phyloP scores from a whole-genome alignment of 2,888 invertebrate genomes.

The Limnephilus marmoratus region DNA sequence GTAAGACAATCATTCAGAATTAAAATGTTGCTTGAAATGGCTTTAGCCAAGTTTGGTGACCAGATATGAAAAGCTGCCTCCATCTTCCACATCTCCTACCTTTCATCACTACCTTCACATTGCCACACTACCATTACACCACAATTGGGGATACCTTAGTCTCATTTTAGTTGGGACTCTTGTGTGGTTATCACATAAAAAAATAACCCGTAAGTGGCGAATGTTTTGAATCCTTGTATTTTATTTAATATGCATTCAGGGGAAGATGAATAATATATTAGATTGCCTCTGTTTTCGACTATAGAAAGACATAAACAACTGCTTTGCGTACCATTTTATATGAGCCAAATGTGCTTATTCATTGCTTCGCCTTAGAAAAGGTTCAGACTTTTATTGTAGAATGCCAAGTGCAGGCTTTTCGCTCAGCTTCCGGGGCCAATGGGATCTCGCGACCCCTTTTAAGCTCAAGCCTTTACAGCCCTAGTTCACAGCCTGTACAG shows the following conservation, averaged over 20 bases:
- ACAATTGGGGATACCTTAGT: no score
- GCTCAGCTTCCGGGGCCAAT: slow-evolving; percentile 23
- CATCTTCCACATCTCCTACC: no score
- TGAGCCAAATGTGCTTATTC: slow-evolving; percentile 27
- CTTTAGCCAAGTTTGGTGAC: no score
- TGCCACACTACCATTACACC: no score
- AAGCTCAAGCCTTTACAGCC: slow-evolving; percentile 51
- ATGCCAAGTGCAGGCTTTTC: slow-evolving; percentile 45
- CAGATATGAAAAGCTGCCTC: no score
- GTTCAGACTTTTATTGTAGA: slow-evolving; percentile 47
- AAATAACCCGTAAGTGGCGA: no score
- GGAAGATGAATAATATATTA: neutral
- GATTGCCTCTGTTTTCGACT: neutral
- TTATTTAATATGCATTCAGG: neutral
- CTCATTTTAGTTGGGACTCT: no score
- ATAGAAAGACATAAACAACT: neutral
- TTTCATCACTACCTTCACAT: no score
- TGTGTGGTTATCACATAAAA: no score
- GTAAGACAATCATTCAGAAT: no score
- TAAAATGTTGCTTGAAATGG: no score
- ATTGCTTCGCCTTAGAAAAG: slow-evolving; percentile 10
- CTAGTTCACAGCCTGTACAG: neutral
- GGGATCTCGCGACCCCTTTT: slow-evolving; percentile 56
- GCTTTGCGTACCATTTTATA: neutral
- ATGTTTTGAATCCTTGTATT: no score